Conservation (phyloP, 2,113 vertebrate species). For the Mobula hypostoma region DNA sequence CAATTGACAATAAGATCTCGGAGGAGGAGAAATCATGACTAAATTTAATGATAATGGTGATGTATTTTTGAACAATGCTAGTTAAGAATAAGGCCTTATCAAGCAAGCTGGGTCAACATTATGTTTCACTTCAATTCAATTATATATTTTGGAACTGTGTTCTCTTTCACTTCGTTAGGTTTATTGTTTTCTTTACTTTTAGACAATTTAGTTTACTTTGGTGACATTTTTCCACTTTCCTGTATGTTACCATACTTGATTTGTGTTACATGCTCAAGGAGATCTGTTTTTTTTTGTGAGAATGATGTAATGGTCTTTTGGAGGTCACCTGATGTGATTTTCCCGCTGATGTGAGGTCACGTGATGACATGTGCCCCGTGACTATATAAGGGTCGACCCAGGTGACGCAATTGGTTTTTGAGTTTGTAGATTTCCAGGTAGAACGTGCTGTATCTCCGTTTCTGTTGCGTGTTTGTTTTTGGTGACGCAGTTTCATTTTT, state of each 20-base stretch:
- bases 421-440: too few relatives aligned
- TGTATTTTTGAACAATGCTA: not conserved
- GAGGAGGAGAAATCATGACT: not conserved
- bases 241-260: not conserved
- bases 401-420: too few relatives aligned
- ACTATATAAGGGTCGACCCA: too few relatives aligned
- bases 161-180: not conserved
- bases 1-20: not conserved
- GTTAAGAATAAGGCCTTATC: not conserved
- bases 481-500: too few relatives aligned
- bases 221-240: not conserved
- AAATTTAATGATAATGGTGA: not conserved
- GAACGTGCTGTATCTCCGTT: too few relatives aligned
- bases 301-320: too few relatives aligned
- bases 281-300: too few relatives aligned
- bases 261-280: too few relatives aligned
- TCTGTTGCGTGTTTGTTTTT: too few relatives aligned
- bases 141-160: not conserved
- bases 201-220: not conserved
- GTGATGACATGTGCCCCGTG: too few relatives aligned
- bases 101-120: not conserved
- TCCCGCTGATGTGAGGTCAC: too few relatives aligned
- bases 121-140: not conserved
- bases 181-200: not conserved
- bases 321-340: too few relatives aligned